Base-by-base conservation (phyloP, 2,797 vertebrate species). In the Alauda arvensis region DNA sequence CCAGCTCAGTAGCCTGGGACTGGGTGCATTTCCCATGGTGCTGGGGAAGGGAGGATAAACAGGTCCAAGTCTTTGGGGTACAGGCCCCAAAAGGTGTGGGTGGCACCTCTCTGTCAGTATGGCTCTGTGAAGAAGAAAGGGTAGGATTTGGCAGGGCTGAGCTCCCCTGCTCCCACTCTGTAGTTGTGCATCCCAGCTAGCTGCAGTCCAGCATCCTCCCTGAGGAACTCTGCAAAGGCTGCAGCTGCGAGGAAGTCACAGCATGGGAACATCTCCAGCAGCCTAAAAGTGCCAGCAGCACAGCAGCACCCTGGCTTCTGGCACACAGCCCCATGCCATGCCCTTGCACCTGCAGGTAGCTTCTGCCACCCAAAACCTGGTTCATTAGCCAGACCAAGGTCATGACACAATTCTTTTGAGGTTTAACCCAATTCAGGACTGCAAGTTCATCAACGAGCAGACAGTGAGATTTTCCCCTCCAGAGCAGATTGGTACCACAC, bases 211-310 rank as follows among this genome's bases (percentile, higher is more conserved):
- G 77, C 59, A 40, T 56, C 39, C 67, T 84, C 66, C 33, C 33
- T 0, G 14, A 39, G 48, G 20, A 34, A 53, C 62, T 65, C 9
- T 80, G 77, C 52, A 87, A 77, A 90, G 76, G 62, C 84, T 87
- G 76, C 82, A 88, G 90, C 82, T 94, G 79, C 51, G 83, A 86
- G 86, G 86, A 70, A 87, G 80, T 77, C 84, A 89, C 3, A 2
- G n/a, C n/a, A 75, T 48, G 37, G 80, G 66, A 83, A 29, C 40
- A n/a, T 23, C 74, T 85, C 79, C 85, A 91, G 70, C 62, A 90
- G 79, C 66, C 66, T 67, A 53, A 63, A 79, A 66, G 49, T 15
- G 28, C 37, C 53, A 74, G 57, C 34, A 86, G 34, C 66, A 48
- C 33, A 75, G 62, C 59, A 87, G 43, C 43, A 18, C 17, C 66